A percentile compares a stretch with the other conserved stretches of the same genome.
Conservation (phyloP, 2,888 invertebrate species). For the Drosophila subquinaria region DNA sequence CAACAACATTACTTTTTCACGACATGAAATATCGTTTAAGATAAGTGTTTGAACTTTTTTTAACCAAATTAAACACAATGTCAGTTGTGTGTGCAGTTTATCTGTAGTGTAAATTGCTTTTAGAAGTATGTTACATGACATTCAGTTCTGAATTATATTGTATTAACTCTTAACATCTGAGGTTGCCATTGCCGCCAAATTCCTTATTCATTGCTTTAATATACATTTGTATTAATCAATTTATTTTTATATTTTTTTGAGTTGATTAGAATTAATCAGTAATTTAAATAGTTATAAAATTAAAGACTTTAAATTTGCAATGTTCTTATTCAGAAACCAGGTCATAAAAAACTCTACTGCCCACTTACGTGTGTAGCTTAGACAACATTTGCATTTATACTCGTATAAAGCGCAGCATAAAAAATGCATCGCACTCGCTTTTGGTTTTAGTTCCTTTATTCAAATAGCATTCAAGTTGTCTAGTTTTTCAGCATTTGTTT, state of each 20-base stretch:
- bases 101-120: not conserved
- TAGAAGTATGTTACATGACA: not conserved
- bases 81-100: not conserved
- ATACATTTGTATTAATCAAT: not conserved
- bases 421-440: conserved; percentile 33
- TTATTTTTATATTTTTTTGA: not conserved
- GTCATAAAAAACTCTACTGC: conserved; percentile 10
- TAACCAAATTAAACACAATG: not conserved
- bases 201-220: not conserved
- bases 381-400: conserved; percentile 17
- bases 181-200: no score
- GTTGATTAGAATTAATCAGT: not conserved
- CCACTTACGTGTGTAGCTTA: conserved; percentile 12
- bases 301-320: conserved; percentile 2
- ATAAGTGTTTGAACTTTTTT: conserved; percentile 35
- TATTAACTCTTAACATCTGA: no score
- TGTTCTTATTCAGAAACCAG: not conserved
- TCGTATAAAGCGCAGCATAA: conserved; percentile 18
- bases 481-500: conserved; percentile 13
- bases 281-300: not conserved
- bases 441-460: conserved; percentile 26
- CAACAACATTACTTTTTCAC: conserved; percentile 7
- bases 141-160: no score
- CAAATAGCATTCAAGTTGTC: conserved; percentile 20
- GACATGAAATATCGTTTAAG: conserved; percentile 60